Evolutionary conservation across 1,140 invertebrate species (phyloP).

Genomic region (Augochlora pura): DNA sequence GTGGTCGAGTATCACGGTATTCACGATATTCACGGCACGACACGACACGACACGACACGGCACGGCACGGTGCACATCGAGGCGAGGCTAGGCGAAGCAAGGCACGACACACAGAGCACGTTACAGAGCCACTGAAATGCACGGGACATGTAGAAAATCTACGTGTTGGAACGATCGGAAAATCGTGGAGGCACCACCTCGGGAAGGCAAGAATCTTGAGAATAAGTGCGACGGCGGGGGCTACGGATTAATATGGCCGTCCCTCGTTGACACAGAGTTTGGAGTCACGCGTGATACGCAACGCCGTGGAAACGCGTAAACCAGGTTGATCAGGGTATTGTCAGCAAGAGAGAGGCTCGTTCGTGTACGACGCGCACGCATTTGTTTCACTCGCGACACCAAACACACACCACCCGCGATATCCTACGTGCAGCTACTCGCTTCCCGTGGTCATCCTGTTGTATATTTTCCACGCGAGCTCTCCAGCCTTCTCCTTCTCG

Average conservation of each 20-base stretch:
- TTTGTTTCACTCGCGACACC: slow-evolving; percentile 61
- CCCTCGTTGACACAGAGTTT: slow-evolving; percentile 70
- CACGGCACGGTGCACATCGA: background rate
- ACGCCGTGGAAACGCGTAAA: slow-evolving; percentile 30
- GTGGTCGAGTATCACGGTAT: slow-evolving; percentile 17
- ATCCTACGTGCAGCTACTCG: slow-evolving; percentile 12
- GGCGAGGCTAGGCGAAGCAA: background rate
- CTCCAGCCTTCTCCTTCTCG: slow-evolving; percentile 21
- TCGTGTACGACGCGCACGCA: slow-evolving; percentile 53
- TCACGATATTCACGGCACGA: background rate
- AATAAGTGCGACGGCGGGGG: slow-evolving; percentile 58
- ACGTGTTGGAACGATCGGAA: slow-evolving; percentile 9
- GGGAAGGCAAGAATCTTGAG: slow-evolving; percentile 27
- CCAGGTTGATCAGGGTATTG: slow-evolving; percentile 29
- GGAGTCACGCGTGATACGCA: slow-evolving; percentile 53
- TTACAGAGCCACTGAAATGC: background rate
- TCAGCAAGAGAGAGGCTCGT: slow-evolving; percentile 29
- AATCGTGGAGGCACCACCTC: slow-evolving; percentile 22
- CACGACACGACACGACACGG: background rate
- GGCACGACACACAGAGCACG: slow-evolving; percentile 14
- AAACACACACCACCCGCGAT: slow-evolving; percentile 57
- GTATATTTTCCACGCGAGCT: slow-evolving; percentile 56
- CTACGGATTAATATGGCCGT: slow-evolving; percentile 76
- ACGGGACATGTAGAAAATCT: slow-evolving; percentile 11
- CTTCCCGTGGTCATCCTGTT: slow-evolving; percentile 35